Conservation (phyloP, 1,140 invertebrate species). For the Panulirus ornatus region DNA sequence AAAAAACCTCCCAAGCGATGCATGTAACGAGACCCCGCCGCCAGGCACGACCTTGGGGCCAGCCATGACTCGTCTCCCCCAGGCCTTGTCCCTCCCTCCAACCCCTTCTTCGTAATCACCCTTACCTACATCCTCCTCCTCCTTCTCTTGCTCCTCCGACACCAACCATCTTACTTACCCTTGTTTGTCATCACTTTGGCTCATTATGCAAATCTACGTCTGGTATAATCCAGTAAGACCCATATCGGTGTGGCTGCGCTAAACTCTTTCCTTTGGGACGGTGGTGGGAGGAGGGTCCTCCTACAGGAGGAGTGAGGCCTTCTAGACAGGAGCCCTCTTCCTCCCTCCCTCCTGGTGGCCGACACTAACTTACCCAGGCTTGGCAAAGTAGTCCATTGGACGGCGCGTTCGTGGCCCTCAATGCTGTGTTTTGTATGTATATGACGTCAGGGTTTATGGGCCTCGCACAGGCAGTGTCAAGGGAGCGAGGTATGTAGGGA, state of each 20-base stretch:
- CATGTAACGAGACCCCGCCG: too few relatives aligned
- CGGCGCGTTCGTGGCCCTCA: background rate
- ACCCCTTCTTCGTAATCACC: background rate
- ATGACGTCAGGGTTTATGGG: slow-evolving; percentile 2
- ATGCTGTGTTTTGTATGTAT: slow-evolving; percentile 8
- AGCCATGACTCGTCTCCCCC: background rate
- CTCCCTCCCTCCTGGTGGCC: too few relatives aligned
- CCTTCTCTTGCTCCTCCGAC: background rate
- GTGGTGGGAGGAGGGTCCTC: too few relatives aligned
- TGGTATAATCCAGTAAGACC: background rate
- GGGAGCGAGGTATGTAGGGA: background rate
- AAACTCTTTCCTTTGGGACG: too few relatives aligned
- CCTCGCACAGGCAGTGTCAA: background rate
- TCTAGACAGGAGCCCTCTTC: too few relatives aligned
- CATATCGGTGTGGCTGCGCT: background rate
- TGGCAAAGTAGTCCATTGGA: background rate
- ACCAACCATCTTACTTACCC: background rate
- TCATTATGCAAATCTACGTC: background rate
- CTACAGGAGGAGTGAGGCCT: too few relatives aligned
- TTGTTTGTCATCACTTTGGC: background rate
- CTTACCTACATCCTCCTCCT: background rate
- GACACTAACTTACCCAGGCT: background rate
- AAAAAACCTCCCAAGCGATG: too few relatives aligned
- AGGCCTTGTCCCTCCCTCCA: background rate
- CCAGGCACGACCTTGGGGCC: too few relatives aligned